Evolutionary conservation across 2,888 invertebrate genomes (phyloP).

Genomic region (Cylindroiulus punctatus): DNA sequence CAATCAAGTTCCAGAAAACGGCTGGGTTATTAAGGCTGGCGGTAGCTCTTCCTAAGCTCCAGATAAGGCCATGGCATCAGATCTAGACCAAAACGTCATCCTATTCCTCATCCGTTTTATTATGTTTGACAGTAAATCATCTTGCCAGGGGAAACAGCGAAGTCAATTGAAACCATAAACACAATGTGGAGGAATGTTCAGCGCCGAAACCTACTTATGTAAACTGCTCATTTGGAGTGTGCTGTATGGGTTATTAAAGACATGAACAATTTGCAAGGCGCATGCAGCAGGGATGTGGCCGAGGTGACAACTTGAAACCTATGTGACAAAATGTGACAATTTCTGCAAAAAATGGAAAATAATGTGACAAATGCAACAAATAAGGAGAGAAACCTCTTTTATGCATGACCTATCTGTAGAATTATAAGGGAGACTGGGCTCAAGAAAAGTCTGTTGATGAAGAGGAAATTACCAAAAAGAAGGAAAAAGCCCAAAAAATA

Average conservation of each 20-base stretch:
- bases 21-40: not conserved
- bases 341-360: too few species aligned
- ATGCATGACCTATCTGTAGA: too few species aligned
- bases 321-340: too few species aligned
- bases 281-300: too few species aligned
- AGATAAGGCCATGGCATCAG: conserved; percentile 13
- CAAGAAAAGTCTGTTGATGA: too few species aligned
- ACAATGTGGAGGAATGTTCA: not conserved
- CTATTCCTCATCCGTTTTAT: conserved; percentile 17
- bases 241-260: not conserved
- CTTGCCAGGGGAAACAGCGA: not conserved
- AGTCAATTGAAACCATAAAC: not conserved
- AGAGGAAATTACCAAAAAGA: too few species aligned
- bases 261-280: not conserved
- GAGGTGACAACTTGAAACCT: too few species aligned
- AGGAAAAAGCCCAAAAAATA: too few species aligned
- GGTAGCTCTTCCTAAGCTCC: not conserved
- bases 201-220: not conserved
- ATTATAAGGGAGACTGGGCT: too few species aligned
- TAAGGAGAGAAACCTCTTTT: too few species aligned
- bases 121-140: conserved; percentile 1
- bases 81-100: not conserved
- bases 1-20: not conserved
- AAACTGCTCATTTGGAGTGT: not conserved
- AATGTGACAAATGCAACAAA: too few species aligned